Conservation (phyloP, 2,113 vertebrate genomes). For the Hypocryptadius cinnamomeus region DNA sequence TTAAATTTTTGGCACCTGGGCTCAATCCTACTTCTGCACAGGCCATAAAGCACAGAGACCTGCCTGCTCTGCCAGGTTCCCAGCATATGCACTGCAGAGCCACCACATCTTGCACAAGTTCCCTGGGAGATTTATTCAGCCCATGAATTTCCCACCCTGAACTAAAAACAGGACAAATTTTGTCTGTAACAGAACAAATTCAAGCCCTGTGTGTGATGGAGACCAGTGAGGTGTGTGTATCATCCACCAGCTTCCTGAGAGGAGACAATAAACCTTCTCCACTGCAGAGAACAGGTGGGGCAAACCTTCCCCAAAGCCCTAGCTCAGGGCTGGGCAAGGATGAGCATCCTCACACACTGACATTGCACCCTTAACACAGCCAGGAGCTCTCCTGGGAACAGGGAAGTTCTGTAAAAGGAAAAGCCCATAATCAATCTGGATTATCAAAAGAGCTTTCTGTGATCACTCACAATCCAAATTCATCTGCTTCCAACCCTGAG, state of each 20-base stretch:
- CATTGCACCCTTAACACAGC: neutral
- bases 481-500: neutral
- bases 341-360: neutral
- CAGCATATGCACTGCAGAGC: neutral
- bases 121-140: neutral
- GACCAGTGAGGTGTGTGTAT: accelerated
- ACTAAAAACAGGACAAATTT: neutral
- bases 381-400: neutral
- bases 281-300: neutral
- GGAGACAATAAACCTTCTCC: neutral
- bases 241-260: neutral
- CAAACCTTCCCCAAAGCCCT: neutral
- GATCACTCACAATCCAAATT: neutral
- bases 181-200: neutral
- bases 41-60: neutral
- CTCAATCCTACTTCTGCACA: neutral
- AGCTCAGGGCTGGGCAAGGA: neutral
- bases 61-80: neutral
- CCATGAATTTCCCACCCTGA: neutral
- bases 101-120: accelerated
- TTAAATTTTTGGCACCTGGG: neutral
- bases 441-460: neutral
- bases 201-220: neutral
- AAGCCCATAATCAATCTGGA: neutral
- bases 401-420: neutral